Evolutionary conservation across 2,113 vertebrate genomes (phyloP).

Genomic region (Oxyruncus cristatus): DNA sequence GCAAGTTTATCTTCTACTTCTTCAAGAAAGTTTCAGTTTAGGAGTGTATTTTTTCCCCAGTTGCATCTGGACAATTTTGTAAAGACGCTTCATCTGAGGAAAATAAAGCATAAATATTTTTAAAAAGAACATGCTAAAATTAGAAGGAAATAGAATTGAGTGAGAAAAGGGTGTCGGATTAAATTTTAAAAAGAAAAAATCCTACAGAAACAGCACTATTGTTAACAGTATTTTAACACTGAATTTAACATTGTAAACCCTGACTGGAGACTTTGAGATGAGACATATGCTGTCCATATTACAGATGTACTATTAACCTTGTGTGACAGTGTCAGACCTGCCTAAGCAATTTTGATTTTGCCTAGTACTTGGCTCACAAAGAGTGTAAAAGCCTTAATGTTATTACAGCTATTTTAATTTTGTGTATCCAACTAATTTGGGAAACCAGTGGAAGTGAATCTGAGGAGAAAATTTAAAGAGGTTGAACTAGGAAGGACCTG

Average conservation of each 20-base stretch:
- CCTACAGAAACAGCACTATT: not conserved
- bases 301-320: not conserved
- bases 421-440: not conserved
- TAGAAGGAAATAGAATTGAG: not conserved
- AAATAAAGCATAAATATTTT: not conserved
- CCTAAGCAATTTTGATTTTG: not conserved
- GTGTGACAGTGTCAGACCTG: not conserved
- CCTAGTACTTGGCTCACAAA: not conserved
- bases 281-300: not conserved
- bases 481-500: not conserved
- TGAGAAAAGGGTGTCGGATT: not conserved
- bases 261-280: not conserved
- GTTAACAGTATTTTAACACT: not conserved
- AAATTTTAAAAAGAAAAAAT: not conserved
- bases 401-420: slow-evolving; percentile 2
- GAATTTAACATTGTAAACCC: not conserved
- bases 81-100: not conserved
- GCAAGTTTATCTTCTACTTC: not conserved
- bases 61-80: not conserved
- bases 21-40: not conserved
- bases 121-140: not conserved
- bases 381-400: not conserved
- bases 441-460: not conserved
- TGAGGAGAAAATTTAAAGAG: slow-evolving; percentile 4
- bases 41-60: not conserved